Evolutionary conservation across 2,888 invertebrate species (phyloP), one percentile per base, ranked within the genome.

Genomic region (Rutpela maculata): DNA sequence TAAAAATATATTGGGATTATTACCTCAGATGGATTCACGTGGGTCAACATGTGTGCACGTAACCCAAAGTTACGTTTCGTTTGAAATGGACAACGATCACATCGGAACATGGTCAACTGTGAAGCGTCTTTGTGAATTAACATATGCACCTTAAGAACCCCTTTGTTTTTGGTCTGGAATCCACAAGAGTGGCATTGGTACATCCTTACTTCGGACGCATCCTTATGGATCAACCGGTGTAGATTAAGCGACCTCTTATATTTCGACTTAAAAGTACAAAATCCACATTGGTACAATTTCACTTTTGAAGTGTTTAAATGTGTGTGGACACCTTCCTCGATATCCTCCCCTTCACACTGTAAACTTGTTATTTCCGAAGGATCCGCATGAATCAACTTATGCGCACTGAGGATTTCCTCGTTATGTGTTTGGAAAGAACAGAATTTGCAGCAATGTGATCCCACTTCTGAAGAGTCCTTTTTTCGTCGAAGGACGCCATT

Each of bases 1-100:
- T n/a, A n/a, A n/a, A n/a, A n/a, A n/a, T n/a, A n/a, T n/a, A n/a
- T n/a, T n/a, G n/a, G n/a, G n/a, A 31, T 35, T 5, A 5, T 15
- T n/a, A 65, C 18, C 4, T 65, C 65, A 9, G 65, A 65, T 0
- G 65, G 65, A 18, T 65, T 17, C 18, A 38, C 38, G 17, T 65
- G 65, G 5, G n/a, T 17, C 18, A 65, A 35, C 35, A 65, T 35
- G 17, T 65, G 65, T 15, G 5, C 18, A n/a, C 17, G 35, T 9
- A 65, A 10, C n/a, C 15, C 2, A 35, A 1, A 3, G 10, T 38
- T 35, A 11, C 38, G n/a, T n/a, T 17, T 65, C 9, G 38, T 35
- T 17, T 65, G n/a, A 35, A 38, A 65, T 5, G 9, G 5, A 35
- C 65, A 65, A 10, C 35, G 9, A 38, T 35, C 35, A 65, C 65